Percentiles rank a stretch among this genome's conserved stretches.
Evolutionary conservation across 2,888 invertebrate genomes (phyloP).

Genomic region (Craniophora ligustri): DNA sequence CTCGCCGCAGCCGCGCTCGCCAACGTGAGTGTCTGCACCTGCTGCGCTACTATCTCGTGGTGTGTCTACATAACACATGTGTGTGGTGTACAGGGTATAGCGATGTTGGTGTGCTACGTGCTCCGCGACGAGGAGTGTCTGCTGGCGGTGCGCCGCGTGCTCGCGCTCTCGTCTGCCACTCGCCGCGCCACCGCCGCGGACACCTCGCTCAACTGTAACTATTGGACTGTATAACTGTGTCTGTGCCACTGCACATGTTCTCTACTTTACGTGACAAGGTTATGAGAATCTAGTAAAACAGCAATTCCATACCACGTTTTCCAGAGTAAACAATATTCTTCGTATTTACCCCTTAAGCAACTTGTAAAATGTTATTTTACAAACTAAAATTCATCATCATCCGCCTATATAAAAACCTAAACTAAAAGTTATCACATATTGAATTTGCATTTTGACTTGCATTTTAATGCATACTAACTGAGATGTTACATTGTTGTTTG

Average conservation of each 20-base stretch:
- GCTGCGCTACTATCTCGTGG: too few species aligned
- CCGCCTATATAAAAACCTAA: too few species aligned
- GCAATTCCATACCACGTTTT: background rate
- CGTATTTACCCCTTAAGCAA: too few species aligned
- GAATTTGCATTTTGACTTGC: too few species aligned
- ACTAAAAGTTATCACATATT: too few species aligned
- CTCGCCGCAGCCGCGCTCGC: slow-evolving; percentile 75
- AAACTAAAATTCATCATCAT: too few species aligned
- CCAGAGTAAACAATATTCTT: too few species aligned
- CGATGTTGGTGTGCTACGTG: slow-evolving; percentile 89
- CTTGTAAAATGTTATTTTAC: too few species aligned
- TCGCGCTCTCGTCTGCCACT: slow-evolving; percentile 76
- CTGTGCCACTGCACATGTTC: too few species aligned
- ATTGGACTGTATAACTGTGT: too few species aligned
- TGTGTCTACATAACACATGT: background rate
- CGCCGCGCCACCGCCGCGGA: slow-evolving; percentile 87
- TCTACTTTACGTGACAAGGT: too few species aligned
- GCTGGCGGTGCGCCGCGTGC: slow-evolving; percentile 74
- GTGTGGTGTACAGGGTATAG: slow-evolving; percentile 80
- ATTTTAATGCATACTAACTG: background rate
- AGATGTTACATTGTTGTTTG: background rate
- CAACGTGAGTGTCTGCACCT: slow-evolving; percentile 66
- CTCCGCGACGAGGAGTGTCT: slow-evolving; percentile 88
- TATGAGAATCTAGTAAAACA: too few species aligned
- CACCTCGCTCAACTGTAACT: slow-evolving; percentile 90